Percentiles rank a stretch among this genome's conserved stretches.
phyloP scores from a whole-genome alignment of 2,113 vertebrate species.

The Vimba vimba region DNA sequence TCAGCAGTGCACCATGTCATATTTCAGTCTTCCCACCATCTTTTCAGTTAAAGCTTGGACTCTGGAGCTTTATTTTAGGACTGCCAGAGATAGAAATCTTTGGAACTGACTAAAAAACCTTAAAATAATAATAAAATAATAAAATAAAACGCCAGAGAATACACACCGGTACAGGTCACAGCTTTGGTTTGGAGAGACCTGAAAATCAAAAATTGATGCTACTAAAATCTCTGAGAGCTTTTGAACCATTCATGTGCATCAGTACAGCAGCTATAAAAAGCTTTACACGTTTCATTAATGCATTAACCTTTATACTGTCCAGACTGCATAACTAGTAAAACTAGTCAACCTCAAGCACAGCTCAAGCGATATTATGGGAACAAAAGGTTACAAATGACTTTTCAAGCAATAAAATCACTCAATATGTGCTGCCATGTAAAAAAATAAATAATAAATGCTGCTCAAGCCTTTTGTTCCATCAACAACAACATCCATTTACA shows the following conservation, averaged over 20 bases:
- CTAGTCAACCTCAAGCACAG: slow-evolving; percentile 6
- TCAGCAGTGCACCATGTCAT: not conserved
- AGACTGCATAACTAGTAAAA: slow-evolving; percentile 36
- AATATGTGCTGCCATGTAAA: slow-evolving; percentile 14
- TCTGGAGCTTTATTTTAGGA: slow-evolving; percentile 22
- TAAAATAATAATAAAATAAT: not conserved
- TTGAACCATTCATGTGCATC: slow-evolving; percentile 15
- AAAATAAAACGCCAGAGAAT: not conserved
- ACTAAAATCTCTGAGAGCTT: slow-evolving; percentile 16
- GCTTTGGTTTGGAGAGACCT: not conserved
- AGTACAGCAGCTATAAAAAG: slow-evolving; percentile 21
- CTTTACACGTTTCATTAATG: slow-evolving; percentile 10
- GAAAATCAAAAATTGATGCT: slow-evolving; percentile 14
- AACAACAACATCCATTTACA: slow-evolving; percentile 32
- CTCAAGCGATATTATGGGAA: not conserved
- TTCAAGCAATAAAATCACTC: slow-evolving; percentile 25
- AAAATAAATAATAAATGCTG: not conserved
- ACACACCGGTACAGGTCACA: not conserved
- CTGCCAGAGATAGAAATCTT: not conserved
- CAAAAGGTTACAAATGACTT: slow-evolving; percentile 3
- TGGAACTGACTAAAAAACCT: not conserved
- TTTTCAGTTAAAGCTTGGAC: not conserved
- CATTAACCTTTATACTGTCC: not conserved
- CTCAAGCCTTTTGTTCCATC: not conserved
- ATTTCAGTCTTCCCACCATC: not conserved